A percentile compares a stretch with the other conserved stretches of the same genome.
Evolutionary conservation across 2,113 vertebrate genomes (phyloP).

Genomic region (Smithornis capensis): DNA sequence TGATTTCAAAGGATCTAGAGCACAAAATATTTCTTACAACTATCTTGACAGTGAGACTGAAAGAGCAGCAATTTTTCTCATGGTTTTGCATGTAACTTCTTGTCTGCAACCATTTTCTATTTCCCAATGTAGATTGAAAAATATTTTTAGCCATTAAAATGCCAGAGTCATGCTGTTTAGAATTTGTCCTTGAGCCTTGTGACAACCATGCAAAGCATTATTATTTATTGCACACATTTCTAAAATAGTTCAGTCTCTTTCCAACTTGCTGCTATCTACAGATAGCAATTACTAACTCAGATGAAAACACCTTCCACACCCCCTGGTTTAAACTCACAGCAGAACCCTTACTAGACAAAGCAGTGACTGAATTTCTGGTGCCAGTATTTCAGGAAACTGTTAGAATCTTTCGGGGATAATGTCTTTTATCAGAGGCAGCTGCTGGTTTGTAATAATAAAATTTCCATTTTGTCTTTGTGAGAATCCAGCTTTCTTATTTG

Average conservation of each 20-base stretch:
- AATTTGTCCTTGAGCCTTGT: conserved; percentile 12
- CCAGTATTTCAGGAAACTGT: background rate
- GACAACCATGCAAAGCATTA: background rate
- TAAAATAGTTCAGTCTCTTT: background rate
- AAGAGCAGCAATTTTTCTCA: background rate
- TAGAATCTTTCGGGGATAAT: background rate
- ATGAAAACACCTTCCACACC: background rate
- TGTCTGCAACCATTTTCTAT: background rate
- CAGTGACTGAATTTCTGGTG: background rate
- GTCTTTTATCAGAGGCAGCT: background rate
- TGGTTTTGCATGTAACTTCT: background rate
- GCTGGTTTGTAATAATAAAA: background rate
- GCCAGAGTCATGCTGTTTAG: background rate
- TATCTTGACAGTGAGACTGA: background rate
- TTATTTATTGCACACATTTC: background rate
- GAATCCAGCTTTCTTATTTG: background rate
- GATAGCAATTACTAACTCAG: background rate
- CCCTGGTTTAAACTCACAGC: background rate
- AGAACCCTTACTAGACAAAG: background rate
- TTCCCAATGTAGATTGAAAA: background rate
- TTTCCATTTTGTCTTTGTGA: background rate
- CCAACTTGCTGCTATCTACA: background rate
- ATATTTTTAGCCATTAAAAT: conserved; percentile 18
- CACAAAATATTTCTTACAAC: background rate
- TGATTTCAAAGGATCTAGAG: background rate